Conservation (phyloP, 2,797 vertebrate species). For the Momotus momota region DNA sequence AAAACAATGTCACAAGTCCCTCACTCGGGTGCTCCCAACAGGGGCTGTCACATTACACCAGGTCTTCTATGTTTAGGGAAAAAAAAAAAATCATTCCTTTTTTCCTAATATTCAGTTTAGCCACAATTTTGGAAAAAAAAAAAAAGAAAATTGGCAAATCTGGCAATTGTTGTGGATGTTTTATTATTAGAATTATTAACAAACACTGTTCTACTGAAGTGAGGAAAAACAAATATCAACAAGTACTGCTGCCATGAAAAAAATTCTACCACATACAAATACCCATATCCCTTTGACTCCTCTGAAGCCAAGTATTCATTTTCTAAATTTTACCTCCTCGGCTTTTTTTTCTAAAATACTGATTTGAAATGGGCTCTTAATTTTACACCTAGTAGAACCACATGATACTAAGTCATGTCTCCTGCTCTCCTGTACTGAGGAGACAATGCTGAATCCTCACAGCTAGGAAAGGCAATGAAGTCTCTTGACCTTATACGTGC, state of each 20-base stretch:
- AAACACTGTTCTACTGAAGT: constrained; percentile 47
- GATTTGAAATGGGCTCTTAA: background rate
- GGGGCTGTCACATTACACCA: rapidly evolving
- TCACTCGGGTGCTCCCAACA: background rate
- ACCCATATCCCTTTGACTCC: background rate
- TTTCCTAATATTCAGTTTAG: background rate
- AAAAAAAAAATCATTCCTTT: background rate
- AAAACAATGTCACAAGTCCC: background rate
- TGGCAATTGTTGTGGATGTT: constrained; percentile 47
- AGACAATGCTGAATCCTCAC: background rate
- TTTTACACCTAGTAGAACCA: background rate
- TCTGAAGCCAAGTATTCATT: background rate
- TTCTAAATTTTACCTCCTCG: background rate
- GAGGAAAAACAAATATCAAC: constrained; percentile 68
- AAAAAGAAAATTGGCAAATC: background rate
- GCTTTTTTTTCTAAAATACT: background rate
- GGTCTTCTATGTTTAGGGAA: background rate
- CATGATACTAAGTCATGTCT: background rate
- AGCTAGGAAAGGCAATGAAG: background rate
- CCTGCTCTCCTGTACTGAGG: background rate
- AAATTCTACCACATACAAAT: background rate
- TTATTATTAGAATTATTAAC: constrained; percentile 66
- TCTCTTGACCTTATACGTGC: background rate
- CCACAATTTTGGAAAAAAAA: background rate
- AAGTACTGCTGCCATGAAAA: constrained; percentile 44